Evolutionary conservation across 1,140 invertebrate genomes (phyloP), one percentile per base, ranked within the genome.

Genomic region (Ylistrum balloti): DNA sequence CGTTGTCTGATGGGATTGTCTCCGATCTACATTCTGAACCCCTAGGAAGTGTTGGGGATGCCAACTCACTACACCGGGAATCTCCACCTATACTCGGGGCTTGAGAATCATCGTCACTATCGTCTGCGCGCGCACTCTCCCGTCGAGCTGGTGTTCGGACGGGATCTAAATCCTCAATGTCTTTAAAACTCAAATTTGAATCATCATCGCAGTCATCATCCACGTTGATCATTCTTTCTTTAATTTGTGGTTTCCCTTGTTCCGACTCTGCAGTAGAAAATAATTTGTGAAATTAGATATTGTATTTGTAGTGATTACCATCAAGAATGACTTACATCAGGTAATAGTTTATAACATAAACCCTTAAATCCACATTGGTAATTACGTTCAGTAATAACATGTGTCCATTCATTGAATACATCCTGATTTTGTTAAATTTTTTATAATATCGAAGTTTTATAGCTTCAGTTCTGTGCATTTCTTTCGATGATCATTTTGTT

Each of bases 31-130:
- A 74, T 74, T 74, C 56, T 5, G 56, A 74, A 74, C 56, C 56
- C 56, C 56, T 74, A 22, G 56, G 56, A 28, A 74, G 56, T 74
- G 56, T 0, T 5, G 56, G 56, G 56, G 56, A 74, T 28, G 56
- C 22, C 56, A 74, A 74, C 28, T 74, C 56, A 74, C 56, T 74
- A 74, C 56, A 74, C 22, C 56, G 56, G 56, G 56, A 74, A 28
- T 74, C 56, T 28, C 56, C 56, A 74, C 56, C 56, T 74, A 74
- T 74, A 74, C 56, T 74, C n/a, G 56, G 56, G 7, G 56, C 56
- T n/a, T 74, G 56, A 74, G 56, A 74, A 74, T 74, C 56, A 74
- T 74, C 56, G 56, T 74, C 56, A 74, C 56, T 74, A n/a, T 28
- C n/a, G 13, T 74, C n/a, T 28, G 56, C 56, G 56, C 56, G 56